Evolutionary conservation across 2,797 vertebrate species (phyloP).

Genomic region (Hippoglossus hippoglossus): DNA sequence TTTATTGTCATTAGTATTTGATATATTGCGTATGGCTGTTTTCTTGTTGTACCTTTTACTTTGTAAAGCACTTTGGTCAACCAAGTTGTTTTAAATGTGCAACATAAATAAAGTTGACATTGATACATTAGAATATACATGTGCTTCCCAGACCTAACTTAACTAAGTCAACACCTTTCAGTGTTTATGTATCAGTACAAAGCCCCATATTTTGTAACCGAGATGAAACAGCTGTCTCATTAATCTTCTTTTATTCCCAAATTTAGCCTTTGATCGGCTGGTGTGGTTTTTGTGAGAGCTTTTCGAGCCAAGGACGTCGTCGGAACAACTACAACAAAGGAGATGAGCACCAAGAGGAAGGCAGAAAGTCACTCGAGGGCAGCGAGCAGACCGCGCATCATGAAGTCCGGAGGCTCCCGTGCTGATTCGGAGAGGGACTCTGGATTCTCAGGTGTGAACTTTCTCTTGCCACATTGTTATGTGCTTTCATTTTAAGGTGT

Average conservation of each 20-base stretch:
- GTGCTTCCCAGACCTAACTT: background rate
- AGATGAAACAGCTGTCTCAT: background rate
- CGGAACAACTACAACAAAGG: conserved; percentile 8
- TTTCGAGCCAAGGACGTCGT: conserved; percentile 12
- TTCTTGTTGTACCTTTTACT: too few relatives aligned
- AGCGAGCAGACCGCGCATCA: conserved; percentile 53
- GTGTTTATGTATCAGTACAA: background rate
- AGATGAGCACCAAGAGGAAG: conserved; percentile 80
- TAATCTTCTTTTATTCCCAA: conserved; percentile 25
- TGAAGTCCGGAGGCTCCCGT: conserved; percentile 60
- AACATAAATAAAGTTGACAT: too few relatives aligned
- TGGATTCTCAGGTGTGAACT: conserved; percentile 89
- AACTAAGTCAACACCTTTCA: background rate
- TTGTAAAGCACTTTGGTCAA: too few relatives aligned
- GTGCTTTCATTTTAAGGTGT: background rate
- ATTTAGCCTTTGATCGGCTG: conserved; percentile 29
- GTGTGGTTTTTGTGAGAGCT: conserved; percentile 37
- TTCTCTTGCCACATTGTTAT: background rate
- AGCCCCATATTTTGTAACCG: background rate
- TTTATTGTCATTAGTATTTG: too few relatives aligned
- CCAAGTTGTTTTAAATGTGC: too few relatives aligned
- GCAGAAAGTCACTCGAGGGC: conserved; percentile 61
- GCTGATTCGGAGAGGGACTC: conserved; percentile 92
- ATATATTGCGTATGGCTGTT: too few relatives aligned
- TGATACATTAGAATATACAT: too few relatives aligned